Percentiles rank a stretch among this genome's conserved stretches.
These are phyloP conservation scores for Diabrotica virgifera DNA, from an alignment of 1,140 invertebrate genomes.

Conservation along the genomic window DNA sequence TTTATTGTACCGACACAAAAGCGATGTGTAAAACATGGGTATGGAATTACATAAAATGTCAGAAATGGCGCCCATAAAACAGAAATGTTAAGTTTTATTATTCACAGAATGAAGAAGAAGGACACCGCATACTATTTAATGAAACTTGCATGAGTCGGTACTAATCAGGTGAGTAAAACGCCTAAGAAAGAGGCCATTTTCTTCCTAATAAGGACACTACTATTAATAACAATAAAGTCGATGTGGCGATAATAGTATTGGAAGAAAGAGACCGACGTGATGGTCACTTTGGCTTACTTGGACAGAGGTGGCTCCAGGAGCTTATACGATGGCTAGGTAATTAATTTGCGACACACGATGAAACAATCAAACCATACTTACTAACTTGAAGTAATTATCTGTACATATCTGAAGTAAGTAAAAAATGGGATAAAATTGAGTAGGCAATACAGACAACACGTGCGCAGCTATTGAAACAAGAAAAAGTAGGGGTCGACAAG, in stretches of 20 bases:
- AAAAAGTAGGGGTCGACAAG: too few relatives aligned
- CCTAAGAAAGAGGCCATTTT: constrained; percentile 39
- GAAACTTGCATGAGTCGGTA: constrained; percentile 37
- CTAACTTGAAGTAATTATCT: neutral
- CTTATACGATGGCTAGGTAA: neutral
- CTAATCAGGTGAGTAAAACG: constrained; percentile 47
- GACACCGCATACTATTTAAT: constrained; percentile 33
- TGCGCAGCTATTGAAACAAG: too few relatives aligned
- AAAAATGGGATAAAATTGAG: too few relatives aligned
- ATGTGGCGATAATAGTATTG: constrained; percentile 49
- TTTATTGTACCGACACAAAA: constrained; percentile 35
- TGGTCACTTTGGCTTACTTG: constrained; percentile 12
- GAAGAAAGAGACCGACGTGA: constrained; percentile 38
- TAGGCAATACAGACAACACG: too few relatives aligned
- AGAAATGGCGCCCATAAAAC: constrained; percentile 34
- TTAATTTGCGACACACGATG: neutral
- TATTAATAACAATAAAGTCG: constrained; percentile 51
- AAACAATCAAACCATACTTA: neutral
- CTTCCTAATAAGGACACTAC: constrained; percentile 45
- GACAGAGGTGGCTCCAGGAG: neutral
- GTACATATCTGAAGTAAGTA: too few relatives aligned
- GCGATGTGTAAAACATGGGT: constrained; percentile 34
- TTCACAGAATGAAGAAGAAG: constrained; percentile 28
- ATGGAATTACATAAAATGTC: constrained; percentile 33
- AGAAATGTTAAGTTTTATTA: constrained; percentile 42